These are phyloP conservation scores for Podarcis lilfordi DNA, from an alignment of 2,797 vertebrate species.

Conservation along the genomic window DNA sequence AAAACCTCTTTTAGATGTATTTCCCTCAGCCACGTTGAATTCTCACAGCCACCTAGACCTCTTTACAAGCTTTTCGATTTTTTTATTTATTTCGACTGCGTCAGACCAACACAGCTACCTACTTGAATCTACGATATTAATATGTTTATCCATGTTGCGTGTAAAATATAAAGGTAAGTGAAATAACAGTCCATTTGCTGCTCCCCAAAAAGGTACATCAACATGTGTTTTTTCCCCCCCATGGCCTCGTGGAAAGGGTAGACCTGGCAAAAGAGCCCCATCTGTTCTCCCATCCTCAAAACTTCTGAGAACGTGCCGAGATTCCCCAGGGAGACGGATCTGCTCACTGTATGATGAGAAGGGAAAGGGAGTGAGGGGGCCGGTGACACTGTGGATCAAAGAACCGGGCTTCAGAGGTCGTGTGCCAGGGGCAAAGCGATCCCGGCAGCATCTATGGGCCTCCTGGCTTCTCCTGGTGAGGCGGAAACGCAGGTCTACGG, in stretches of 20 bases:
- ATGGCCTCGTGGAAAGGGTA: neutral
- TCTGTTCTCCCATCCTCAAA: neutral
- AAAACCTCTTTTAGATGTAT: too few species aligned
- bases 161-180: neutral
- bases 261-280: neutral
- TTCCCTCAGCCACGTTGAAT: too few species aligned
- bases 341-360: neutral
- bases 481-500: slow-evolving; percentile 14
- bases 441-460: neutral
- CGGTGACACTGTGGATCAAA: neutral
- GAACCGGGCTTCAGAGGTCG: accelerated
- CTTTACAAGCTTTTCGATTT: neutral
- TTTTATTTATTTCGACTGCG: too few species aligned
- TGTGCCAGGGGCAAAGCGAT: neutral
- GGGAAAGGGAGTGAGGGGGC: neutral
- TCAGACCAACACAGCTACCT: too few species aligned
- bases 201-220: neutral
- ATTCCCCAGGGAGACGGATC: slow-evolving; percentile 19
- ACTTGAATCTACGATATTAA: neutral
- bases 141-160: neutral
- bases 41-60: neutral
- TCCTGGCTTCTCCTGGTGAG: slow-evolving; percentile 30
- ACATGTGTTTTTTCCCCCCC: accelerated
- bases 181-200: neutral
- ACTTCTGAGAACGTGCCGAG: neutral